phyloP scores from a whole-genome alignment of 2,113 vertebrate genomes.

The Gasterosteus aculeatus region DNA sequence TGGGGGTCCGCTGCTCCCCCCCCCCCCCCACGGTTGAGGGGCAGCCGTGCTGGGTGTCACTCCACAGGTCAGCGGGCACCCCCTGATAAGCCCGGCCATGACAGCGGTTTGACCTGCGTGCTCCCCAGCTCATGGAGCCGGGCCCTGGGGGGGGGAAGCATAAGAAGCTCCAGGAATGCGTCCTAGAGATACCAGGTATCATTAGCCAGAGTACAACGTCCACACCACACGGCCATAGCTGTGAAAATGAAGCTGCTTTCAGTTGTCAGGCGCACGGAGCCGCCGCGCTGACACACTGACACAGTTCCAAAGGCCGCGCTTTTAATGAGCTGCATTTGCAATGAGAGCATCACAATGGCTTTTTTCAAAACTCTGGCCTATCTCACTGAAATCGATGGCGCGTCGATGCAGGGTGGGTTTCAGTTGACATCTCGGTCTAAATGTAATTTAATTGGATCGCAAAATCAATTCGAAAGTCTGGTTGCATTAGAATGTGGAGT shows the following conservation, averaged over 20 bases:
- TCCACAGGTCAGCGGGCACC: conserved; percentile 82
- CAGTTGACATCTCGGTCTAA: conserved; percentile 43
- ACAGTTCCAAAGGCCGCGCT: conserved; percentile 53
- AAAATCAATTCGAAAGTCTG: conserved; percentile 61
- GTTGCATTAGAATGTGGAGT: conserved; percentile 40
- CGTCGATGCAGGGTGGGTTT: conserved; percentile 43
- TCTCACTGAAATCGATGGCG: conserved; percentile 54
- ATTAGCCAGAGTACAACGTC: neutral
- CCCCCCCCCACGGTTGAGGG: conserved; percentile 60
- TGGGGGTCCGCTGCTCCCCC: conserved; percentile 41
- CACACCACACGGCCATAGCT: neutral
- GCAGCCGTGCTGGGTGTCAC: conserved; percentile 63
- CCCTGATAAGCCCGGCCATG: conserved; percentile 88
- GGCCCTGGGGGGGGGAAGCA: conserved; percentile 42
- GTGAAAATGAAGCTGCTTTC: conserved; percentile 18
- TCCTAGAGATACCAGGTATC: conserved; percentile 32
- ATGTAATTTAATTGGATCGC: conserved; percentile 66
- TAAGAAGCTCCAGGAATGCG: conserved; percentile 58
- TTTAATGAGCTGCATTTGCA: conserved; percentile 67
- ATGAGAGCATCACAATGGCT: conserved; percentile 52
- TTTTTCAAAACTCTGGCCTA: conserved; percentile 36
- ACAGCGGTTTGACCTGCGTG: conserved; percentile 76
- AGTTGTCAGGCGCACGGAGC: neutral
- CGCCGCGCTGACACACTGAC: conserved; percentile 70
- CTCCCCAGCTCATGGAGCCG: conserved; percentile 24